Base-by-base conservation (phyloP, 1,140 invertebrate species). In the Acromyrmex echinatior region DNA sequence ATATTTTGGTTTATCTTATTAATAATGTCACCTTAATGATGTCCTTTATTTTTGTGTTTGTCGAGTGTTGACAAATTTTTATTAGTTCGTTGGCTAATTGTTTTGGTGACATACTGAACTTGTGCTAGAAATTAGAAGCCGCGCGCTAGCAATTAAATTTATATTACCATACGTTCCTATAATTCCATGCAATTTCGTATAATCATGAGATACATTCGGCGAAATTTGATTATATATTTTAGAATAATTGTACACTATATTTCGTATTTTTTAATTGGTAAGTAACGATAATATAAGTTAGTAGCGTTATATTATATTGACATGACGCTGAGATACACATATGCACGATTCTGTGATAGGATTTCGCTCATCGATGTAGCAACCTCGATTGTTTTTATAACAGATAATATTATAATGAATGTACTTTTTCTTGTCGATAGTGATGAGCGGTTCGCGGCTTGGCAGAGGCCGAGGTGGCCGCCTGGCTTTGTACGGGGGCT, bases 401-500 rank as follows among this genome's bases (percentile, higher is more conserved):
- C 2, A 39, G n/a, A 49, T 10, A 28, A 53, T 31, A 16, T 18
- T 66, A 70, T 53, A 80, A 68, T 14, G 3, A 28, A 70, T 39
- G 5, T 16, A 62, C n/a, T 35, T 51, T 58, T 56, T 58, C 12
- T 18, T 90, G 68, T 77, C 86, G 74, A 1, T 56, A 94, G 94
- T 93, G 85, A 96, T 96, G 95, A 96, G 87, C 81, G 94, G 93
- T 78, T 94, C 95, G 88, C 93, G 93, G 86, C 92, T 96, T 58
- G 95, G 94, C 85, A 94, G 95, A 84, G 95, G 95, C 87, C 93
- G 95, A 76, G 92, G 91, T 53, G 93, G 94, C 74, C 94, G 95
- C 51, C 87, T 96, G 45, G 95, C 94, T 71, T 85, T 96, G 45
- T 95, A 95, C 73, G 92, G 88, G 68, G 93, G 93, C 76, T 92